Conservation (phyloP, 2,797 vertebrate species). For the Rhynchotus rufescens region DNA sequence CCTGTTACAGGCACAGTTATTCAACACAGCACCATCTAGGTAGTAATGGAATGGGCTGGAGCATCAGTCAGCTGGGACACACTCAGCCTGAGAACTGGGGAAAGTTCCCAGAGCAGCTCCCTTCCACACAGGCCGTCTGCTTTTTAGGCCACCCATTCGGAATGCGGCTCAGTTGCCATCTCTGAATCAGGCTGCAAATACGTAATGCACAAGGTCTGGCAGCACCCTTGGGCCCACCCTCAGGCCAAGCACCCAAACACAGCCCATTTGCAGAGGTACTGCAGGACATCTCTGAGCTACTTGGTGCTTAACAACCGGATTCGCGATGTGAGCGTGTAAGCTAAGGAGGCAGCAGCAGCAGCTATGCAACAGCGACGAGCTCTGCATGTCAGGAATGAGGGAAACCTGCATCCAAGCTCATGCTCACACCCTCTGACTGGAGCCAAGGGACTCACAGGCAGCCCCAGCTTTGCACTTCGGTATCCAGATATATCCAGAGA, state of each 20-base stretch:
- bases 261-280: background rate
- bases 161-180: background rate
- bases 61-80: fast-evolving
- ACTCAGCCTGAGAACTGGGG: background rate
- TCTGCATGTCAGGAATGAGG: background rate
- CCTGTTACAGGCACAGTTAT: background rate
- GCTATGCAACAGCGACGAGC: background rate
- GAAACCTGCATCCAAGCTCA: background rate
- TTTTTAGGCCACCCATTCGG: background rate
- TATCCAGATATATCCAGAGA: slow-evolving; percentile 13
- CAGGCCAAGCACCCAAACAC: background rate
- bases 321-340: fast-evolving
- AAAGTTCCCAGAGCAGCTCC: background rate
- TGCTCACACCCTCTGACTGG: background rate
- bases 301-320: background rate
- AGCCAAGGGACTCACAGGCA: background rate
- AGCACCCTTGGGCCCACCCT: background rate
- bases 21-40: background rate
- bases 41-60: background rate
- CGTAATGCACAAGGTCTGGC: background rate
- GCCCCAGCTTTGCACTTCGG: slow-evolving; percentile 13
- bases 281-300: background rate
- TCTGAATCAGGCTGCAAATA: background rate
- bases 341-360: background rate
- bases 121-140: background rate